Evolutionary conservation across 2,113 vertebrate species (phyloP).

Genomic region (Chionomys nivalis): DNA sequence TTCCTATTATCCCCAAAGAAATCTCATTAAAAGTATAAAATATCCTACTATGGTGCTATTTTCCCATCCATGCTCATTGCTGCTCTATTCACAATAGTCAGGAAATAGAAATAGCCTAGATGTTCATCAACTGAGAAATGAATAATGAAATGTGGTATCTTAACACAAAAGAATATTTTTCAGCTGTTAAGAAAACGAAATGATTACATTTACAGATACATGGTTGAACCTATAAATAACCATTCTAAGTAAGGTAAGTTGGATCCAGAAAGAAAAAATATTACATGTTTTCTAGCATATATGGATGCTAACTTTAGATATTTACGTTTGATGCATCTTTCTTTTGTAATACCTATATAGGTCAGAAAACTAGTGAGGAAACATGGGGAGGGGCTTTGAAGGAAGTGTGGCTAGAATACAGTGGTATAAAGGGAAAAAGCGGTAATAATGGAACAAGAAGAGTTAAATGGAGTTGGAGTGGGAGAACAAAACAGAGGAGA

Average conservation of each 20-base stretch:
- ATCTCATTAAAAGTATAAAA: neutral
- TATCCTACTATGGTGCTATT: neutral
- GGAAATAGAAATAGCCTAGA: neutral
- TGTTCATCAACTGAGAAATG: neutral
- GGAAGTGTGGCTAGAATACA: neutral
- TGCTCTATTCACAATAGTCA: neutral
- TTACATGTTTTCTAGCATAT: neutral
- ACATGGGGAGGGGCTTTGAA: neutral
- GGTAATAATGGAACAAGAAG: neutral
- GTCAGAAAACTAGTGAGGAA: neutral
- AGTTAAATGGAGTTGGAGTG: neutral
- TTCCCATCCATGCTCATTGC: neutral
- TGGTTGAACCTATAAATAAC: neutral
- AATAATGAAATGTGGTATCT: neutral
- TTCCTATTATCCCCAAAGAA: neutral
- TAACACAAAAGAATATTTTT: neutral
- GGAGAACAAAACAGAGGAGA: neutral
- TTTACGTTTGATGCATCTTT: neutral
- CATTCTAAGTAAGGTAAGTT: neutral
- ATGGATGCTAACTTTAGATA: neutral
- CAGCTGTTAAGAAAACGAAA: neutral
- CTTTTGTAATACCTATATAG: neutral
- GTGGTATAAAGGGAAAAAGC: neutral
- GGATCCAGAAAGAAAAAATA: neutral
- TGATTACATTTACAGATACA: neutral